A percentile compares a stretch with the other conserved stretches of the same genome.
phyloP scores from a whole-genome alignment of 2,113 vertebrate genomes.

The Leptobrachium ailaonicum region DNA sequence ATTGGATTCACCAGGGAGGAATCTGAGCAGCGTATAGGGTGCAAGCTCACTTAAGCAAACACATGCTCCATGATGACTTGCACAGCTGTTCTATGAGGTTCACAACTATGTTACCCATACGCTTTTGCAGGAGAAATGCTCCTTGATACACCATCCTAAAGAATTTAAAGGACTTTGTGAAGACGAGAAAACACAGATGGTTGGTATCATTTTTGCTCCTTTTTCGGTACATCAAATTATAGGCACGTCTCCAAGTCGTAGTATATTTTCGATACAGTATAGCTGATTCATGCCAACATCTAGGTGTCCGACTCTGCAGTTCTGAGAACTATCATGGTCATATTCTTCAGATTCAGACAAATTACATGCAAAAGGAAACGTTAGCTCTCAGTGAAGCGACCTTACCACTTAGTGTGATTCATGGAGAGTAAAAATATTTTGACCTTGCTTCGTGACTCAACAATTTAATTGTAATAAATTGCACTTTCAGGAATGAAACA shows the following conservation, averaged over 20 bases:
- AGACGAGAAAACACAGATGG: constrained; percentile 4
- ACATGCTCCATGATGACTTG: constrained; percentile 7
- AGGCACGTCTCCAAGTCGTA: constrained; percentile 6
- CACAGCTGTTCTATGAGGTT: constrained; percentile 30
- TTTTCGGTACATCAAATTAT: background rate
- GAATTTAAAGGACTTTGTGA: constrained; percentile 5
- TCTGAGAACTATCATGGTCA: background rate
- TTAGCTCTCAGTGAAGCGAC: background rate
- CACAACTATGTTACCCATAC: background rate
- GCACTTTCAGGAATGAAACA: no score
- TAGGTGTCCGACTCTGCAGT: background rate
- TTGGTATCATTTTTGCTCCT: background rate
- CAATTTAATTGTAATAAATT: no score
- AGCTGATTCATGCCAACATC: background rate
- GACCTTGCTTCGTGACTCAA: background rate
- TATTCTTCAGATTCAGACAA: background rate
- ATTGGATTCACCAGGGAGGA: constrained; percentile 11
- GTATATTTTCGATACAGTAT: background rate
- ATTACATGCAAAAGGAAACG: background rate
- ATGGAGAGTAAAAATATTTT: constrained; percentile 5
- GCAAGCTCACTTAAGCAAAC: background rate
- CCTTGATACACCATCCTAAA: constrained; percentile 15
- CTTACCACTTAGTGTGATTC: constrained; percentile 4
- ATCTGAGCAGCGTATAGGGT: background rate
- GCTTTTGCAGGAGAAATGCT: background rate